Base-by-base conservation (phyloP, 2,888 invertebrate genomes). In the Balanococcus diminutus region DNA sequence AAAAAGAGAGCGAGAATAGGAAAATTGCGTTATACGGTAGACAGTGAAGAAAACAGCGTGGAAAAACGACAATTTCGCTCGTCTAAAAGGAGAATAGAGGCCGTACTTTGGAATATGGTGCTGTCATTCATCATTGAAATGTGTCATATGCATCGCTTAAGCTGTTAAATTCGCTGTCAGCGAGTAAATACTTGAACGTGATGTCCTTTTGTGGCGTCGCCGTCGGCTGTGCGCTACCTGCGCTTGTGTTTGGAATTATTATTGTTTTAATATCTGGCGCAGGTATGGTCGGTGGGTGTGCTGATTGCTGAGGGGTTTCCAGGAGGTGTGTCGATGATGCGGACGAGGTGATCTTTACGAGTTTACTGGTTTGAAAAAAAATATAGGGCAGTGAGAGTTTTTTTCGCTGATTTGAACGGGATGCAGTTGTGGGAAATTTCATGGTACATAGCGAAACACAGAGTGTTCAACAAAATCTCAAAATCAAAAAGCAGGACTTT, bases 111-210 rank as follows among this genome's bases (percentile, higher is more conserved):
- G 72, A 39, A 32, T 39, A 81, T 39, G 51, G 82, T 42, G 82
- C 51, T 82, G 82, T 82, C 82, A 82, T 82, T 82, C 82, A 82
- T 82, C 82, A 82, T 82, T 82, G 82, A 82, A 82, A 82, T 51
- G 82, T 82, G 82, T 82, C 82, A 82, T 82, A 51, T 82, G 82
- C 82, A 82, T 51, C 25, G 82, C 82, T 82, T 82, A 25, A 82
- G 81, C 42, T 42, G 51, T 51, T 51, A 82, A 82, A 82, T 82
- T 82, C 82, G 82, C 51, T 82, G 82, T 82, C 82, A 51, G 51
- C 82, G 36, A 42, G 46, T 82, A 82, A 82, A 82, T 82, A 81
- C 39, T 72, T 72, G 31, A 56, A 56, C 28, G 72, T 31, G 72
- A 72, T 72, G 31, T 25, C 31, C 72, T 56, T 56, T 28, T 31